A percentile compares a stretch with the other conserved stretches of the same genome.
These are phyloP conservation scores for Penelope pileata DNA, from an alignment of 2,113 vertebrate genomes.

Conservation along the genomic window DNA sequence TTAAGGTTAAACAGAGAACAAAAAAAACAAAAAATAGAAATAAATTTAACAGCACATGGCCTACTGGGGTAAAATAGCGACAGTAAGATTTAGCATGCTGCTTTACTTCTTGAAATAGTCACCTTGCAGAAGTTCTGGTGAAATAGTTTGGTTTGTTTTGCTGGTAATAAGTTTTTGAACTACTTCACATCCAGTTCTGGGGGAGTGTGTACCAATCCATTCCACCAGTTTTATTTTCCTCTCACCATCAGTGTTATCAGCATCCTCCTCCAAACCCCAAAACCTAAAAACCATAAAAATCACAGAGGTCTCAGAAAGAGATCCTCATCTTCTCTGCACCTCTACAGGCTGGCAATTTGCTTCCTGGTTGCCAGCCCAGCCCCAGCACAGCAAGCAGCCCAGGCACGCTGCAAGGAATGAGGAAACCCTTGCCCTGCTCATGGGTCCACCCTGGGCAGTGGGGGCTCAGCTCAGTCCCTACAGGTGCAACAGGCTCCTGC, in stretches of 20 bases:
- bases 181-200: background rate
- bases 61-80: background rate
- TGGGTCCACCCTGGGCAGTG: background rate
- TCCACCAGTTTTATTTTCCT: slow-evolving; percentile 29
- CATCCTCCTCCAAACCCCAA: background rate
- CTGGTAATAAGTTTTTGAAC: background rate
- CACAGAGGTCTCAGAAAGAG: background rate
- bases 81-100: background rate
- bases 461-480: background rate
- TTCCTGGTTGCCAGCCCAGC: background rate
- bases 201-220: slow-evolving; percentile 37
- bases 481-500: accelerated
- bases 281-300: slow-evolving; percentile 36
- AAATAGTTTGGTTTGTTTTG: slow-evolving; percentile 14
- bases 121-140: background rate
- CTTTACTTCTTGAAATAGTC: background rate
- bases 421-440: accelerated
- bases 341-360: background rate
- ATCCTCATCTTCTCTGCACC: background rate
- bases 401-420: accelerated
- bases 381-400: background rate
- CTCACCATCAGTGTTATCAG: background rate
- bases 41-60: background rate
- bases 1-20: background rate
- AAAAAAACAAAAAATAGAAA: background rate